Conservation (phyloP, 2,797 vertebrate genomes). For the Schizothorax lantsangensis region DNA sequence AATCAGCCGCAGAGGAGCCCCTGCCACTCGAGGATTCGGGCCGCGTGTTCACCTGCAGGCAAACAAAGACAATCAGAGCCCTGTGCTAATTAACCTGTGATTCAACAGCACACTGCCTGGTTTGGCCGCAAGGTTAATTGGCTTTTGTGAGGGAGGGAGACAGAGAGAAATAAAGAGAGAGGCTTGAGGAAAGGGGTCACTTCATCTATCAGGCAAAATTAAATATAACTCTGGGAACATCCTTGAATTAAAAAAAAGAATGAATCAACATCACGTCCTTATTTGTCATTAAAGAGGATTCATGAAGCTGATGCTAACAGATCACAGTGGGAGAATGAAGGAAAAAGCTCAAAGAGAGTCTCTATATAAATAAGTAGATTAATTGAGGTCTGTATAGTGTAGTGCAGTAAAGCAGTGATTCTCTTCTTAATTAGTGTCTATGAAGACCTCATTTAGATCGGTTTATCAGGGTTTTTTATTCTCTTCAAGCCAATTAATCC, state of each 20-base stretch:
- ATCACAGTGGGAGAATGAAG: constrained; percentile 50
- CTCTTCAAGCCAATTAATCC: constrained; percentile 76
- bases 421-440: constrained; percentile 83
- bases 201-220: constrained; percentile 52
- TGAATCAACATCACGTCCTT: constrained; percentile 52
- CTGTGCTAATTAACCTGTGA: constrained; percentile 82
- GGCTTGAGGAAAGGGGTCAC: constrained; percentile 48
- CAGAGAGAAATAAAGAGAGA: constrained; percentile 39
- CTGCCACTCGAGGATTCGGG: constrained; percentile 86
- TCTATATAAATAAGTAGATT: constrained; percentile 78
- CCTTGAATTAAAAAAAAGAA: constrained; percentile 19
- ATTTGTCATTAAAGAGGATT: constrained; percentile 55
- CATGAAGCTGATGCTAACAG: constrained; percentile 47
- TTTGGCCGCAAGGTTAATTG: constrained; percentile 85
- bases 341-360: constrained; percentile 44
- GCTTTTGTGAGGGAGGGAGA: constrained; percentile 66
- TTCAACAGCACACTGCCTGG: constrained; percentile 75
- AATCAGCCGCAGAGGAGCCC: constrained; percentile 80
- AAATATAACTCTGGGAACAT: constrained; percentile 49
- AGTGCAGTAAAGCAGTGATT: constrained; percentile 75
- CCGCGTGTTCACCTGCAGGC: constrained; percentile 91
- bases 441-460: constrained; percentile 79
- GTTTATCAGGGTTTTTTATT: constrained; percentile 51
- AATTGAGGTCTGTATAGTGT: constrained; percentile 80
- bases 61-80: constrained; percentile 56